Base-by-base conservation (phyloP, 2,888 invertebrate genomes). In the Chalcis sispes region DNA sequence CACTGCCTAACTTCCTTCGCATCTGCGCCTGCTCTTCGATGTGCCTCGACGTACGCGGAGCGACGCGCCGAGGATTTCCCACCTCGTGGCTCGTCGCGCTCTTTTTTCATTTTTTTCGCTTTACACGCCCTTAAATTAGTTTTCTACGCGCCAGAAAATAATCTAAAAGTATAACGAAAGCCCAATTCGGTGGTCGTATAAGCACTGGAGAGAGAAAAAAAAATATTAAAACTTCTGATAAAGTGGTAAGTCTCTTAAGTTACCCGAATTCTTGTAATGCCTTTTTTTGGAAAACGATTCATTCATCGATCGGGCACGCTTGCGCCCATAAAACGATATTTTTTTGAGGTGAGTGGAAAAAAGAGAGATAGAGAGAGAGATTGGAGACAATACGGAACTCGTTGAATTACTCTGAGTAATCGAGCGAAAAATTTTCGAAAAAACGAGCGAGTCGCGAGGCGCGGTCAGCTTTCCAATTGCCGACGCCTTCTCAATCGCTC, bases 1-100 rank as follows among this genome's bases (percentile, higher is more conserved):
- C 80, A 82, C 78, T 25, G 67, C n/a, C 76, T 74, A 70, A 78
- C 81, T 83, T 82, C 81, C 81, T 81, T 74, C 77, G 78, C 83
- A 83, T 83, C 83, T 83, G 83, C 81, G 80, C 75, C 69, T 20
- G 72, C 74, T 50, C 42, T 29, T 27, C 54, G 7, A 23, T 20
- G 20, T 46, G 46, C 13, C 25, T 52, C 50, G 7, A 32, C 1
- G 36, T 27, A 27, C n/a, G 56, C 46, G 2, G 27, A 46, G 48
- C 48, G 42, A 42, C 15, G 15, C 4, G 20, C 23, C 64, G 27
- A 58, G 40, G 29, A 27, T 75, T 75, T 74, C 56, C 69, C 56
- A 70, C 46, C 66, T 25, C 59, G 42, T 7, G 13, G 40, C 42
- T 70, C 15, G 5, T 32, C 27, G 2, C 23, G 29, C 32, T 1